phyloP scores from a whole-genome alignment of 2,888 invertebrate species.

The Trissolcus japonicus region DNA sequence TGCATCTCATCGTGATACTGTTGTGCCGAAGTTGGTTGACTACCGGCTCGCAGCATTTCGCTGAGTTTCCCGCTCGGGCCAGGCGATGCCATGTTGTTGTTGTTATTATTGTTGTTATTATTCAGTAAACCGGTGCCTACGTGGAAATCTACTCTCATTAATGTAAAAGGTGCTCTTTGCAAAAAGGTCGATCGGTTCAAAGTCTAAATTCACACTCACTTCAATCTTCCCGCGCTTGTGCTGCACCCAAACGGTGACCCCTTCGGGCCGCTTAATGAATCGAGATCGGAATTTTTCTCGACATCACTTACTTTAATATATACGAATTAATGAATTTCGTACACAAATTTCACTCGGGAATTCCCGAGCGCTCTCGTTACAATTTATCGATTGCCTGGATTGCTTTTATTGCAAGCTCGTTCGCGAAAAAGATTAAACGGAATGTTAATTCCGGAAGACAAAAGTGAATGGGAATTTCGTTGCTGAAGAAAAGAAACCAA shows the following conservation, averaged over 20 bases:
- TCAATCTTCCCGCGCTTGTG: slow-evolving; percentile 34
- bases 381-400: slow-evolving; percentile 25
- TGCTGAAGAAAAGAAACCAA: slow-evolving; percentile 44
- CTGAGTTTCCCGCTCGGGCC: slow-evolving; percentile 75
- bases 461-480: slow-evolving; percentile 49
- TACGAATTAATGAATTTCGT: slow-evolving; percentile 33
- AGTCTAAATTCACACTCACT: slow-evolving; percentile 38
- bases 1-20: slow-evolving; percentile 79
- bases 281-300: slow-evolving; percentile 27
- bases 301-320: slow-evolving; percentile 30
- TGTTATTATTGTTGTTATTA: slow-evolving; percentile 83
- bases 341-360: slow-evolving; percentile 29
- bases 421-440: slow-evolving; percentile 32
- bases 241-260: slow-evolving; percentile 1
- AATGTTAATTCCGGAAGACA: slow-evolving; percentile 46
- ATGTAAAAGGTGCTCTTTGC: slow-evolving; percentile 59
- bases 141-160: slow-evolving; percentile 77
- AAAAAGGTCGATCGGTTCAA: neutral
- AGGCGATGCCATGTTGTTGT: slow-evolving; percentile 77
- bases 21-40: slow-evolving; percentile 72
- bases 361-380: slow-evolving; percentile 23
- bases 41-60: slow-evolving; percentile 74
- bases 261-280: slow-evolving; percentile 17
- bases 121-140: slow-evolving; percentile 82
- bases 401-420: slow-evolving; percentile 28